phyloP scores from a whole-genome alignment of 2,113 vertebrate genomes.

The Arizona elegans region DNA sequence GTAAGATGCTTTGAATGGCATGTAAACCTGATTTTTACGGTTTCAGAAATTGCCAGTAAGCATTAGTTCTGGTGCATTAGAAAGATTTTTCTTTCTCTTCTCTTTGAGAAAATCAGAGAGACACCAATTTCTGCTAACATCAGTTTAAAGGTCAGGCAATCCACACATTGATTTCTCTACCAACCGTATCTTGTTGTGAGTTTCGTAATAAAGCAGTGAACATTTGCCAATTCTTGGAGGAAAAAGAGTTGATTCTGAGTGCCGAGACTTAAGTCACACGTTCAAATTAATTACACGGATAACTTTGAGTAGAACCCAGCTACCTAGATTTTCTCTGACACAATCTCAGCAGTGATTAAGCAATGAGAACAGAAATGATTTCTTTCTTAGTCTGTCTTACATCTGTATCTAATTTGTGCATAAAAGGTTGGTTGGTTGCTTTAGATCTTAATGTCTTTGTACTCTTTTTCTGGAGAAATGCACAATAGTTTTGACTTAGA shows the following conservation, averaged over 20 bases:
- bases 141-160: not conserved
- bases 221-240: not conserved
- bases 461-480: not conserved
- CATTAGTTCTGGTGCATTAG: constrained; percentile 4
- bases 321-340: not conserved
- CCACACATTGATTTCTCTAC: not conserved
- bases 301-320: not conserved
- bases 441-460: not conserved
- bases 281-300: not conserved
- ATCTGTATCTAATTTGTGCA: not conserved
- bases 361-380: not conserved
- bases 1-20: constrained; percentile 7
- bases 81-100: not conserved
- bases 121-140: not conserved
- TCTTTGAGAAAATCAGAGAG: not conserved
- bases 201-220: not conserved
- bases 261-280: not conserved
- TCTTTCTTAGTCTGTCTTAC: not conserved
- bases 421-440: not conserved
- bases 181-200: not conserved
- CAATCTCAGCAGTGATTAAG: not conserved
- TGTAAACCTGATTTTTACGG: not conserved
- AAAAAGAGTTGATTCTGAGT: not conserved
- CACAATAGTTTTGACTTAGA: not conserved
- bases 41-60: constrained; percentile 31